These are phyloP conservation scores for Coecobrya sp. DNA, from an alignment of 2,888 invertebrate species.

Conservation along the genomic window DNA sequence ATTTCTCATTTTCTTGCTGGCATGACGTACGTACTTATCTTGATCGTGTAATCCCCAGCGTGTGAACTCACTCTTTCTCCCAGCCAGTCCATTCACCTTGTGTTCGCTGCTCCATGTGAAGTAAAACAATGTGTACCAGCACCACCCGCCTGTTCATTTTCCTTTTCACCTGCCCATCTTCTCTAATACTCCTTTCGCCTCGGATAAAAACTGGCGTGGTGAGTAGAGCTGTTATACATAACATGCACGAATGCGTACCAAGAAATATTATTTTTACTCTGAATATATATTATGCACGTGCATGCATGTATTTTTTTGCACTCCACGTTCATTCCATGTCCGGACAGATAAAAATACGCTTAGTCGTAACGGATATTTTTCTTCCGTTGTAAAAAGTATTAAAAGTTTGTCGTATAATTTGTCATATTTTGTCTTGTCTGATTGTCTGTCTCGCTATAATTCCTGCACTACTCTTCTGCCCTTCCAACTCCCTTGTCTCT, in stretches of 20 bases:
- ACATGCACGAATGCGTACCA: slow-evolving; percentile 11
- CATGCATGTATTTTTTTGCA: not conserved
- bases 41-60: slow-evolving; percentile 27
- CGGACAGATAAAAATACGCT: slow-evolving; percentile 38
- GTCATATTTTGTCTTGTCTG: slow-evolving; percentile 37
- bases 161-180: slow-evolving; percentile 24
- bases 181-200: not conserved
- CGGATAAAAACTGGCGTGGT: not conserved
- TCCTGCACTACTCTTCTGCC: not conserved
- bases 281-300: not conserved
- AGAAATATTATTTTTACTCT: not conserved
- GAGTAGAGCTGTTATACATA: not conserved
- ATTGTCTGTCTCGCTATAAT: not conserved
- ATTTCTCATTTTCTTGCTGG: slow-evolving; percentile 78
- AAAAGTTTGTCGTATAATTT: slow-evolving; percentile 52
- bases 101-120: not conserved
- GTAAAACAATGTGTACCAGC: not conserved
- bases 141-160: slow-evolving; percentile 34
- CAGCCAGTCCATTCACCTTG: slow-evolving; percentile 34
- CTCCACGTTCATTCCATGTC: not conserved
- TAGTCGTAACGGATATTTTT: not conserved
- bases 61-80: slow-evolving; percentile 33
- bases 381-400: slow-evolving; percentile 28
- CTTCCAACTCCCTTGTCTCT: not conserved
- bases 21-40: slow-evolving; percentile 58